These are phyloP conservation scores for Clanis bilineata DNA, from an alignment of 2,888 invertebrate genomes.

Conservation along the genomic window DNA sequence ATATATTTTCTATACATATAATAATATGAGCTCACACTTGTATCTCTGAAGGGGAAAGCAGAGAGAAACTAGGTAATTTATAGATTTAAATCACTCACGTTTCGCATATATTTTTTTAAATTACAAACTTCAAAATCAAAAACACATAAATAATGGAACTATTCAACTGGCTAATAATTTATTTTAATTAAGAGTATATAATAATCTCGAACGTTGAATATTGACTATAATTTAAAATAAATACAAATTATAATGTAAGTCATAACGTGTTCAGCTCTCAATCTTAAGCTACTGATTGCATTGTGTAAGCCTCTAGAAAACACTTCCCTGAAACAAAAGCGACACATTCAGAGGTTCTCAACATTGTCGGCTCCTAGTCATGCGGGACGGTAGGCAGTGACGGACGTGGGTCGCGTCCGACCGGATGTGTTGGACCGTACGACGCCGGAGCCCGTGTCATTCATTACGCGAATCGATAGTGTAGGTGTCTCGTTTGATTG, in stretches of 20 bases:
- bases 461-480: conserved; percentile 50
- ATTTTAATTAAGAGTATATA: too few relatives aligned
- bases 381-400: conserved; percentile 37
- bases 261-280: neutral
- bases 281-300: neutral
- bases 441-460: conserved; percentile 58
- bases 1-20: too few relatives aligned
- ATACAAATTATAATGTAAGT: neutral
- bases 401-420: conserved; percentile 65
- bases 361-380: conserved; percentile 4
- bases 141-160: too few relatives aligned
- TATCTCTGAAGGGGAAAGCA: too few relatives aligned
- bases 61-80: too few relatives aligned
- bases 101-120: too few relatives aligned
- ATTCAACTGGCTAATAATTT: too few relatives aligned
- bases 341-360: neutral
- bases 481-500: conserved; percentile 45
- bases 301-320: neutral
- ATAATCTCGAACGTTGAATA: too few relatives aligned
- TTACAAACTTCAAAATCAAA: too few relatives aligned
- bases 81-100: too few relatives aligned
- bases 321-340: neutral
- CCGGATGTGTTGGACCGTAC: conserved; percentile 57
- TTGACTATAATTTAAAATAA: too few relatives aligned
- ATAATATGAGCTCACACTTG: too few relatives aligned